These are phyloP conservation scores for Orchestes rusci DNA, from an alignment of 2,888 invertebrate species.

Conservation along the genomic window DNA sequence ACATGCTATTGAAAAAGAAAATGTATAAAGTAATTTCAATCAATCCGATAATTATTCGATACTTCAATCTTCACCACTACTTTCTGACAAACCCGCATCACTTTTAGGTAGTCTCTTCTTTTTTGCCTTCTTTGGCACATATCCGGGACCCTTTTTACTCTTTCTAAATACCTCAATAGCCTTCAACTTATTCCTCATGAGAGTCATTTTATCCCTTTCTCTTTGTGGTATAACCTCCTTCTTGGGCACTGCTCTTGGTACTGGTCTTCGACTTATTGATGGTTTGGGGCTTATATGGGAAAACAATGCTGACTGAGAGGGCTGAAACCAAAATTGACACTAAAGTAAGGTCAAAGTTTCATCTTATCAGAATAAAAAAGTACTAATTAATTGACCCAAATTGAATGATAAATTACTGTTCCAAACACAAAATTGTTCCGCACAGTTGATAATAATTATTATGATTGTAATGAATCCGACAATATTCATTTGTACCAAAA, in stretches of 20 bases:
- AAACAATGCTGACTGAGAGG: no score
- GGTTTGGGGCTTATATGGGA: no score
- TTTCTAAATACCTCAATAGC: conserved; percentile 69
- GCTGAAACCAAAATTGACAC: no score
- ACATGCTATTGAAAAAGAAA: no score
- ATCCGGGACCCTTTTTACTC: conserved; percentile 55
- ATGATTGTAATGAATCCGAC: no score
- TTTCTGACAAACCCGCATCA: conserved; percentile 60
- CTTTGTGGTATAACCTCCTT: conserved; percentile 68
- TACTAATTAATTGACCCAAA: no score
- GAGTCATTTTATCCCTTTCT: conserved; percentile 56
- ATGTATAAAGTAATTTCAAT: no score
- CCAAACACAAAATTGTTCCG: not conserved
- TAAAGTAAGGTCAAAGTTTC: no score
- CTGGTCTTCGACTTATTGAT: conserved; percentile 29
- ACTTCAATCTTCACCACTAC: conserved; percentile 21
- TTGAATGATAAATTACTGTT: not conserved
- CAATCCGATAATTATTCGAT: no score
- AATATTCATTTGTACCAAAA: no score
- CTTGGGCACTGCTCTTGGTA: conserved; percentile 32
- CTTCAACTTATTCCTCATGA: conserved; percentile 61
- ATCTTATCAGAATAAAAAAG: no score
- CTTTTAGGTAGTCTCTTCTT: conserved; percentile 46
- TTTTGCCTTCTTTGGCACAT: conserved; percentile 45
- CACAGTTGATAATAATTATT: no score